Evolutionary conservation across 2,888 invertebrate species (phyloP).

Genomic region (Heliconius sara): DNA sequence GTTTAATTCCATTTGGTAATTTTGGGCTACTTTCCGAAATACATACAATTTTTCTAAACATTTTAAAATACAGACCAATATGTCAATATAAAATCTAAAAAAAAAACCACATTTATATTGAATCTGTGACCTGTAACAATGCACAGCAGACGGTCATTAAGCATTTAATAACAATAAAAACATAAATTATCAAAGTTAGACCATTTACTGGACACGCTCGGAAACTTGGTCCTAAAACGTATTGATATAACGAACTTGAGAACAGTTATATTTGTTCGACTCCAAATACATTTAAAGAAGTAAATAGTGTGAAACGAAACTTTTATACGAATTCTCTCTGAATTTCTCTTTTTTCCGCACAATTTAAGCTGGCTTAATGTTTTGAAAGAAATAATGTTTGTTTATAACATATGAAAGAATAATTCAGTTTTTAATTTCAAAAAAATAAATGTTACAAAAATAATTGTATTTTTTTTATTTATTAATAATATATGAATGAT

Average conservation of each 20-base stretch:
- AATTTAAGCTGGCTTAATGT: conserved; percentile 8
- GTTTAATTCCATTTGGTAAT: neutral
- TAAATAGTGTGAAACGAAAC: conserved; percentile 1
- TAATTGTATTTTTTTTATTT: no score
- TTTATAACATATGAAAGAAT: no score
- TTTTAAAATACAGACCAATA: neutral
- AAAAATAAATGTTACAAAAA: no score
- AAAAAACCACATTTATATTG: neutral
- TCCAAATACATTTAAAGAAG: conserved; percentile 15
- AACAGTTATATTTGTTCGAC: conserved; percentile 18
- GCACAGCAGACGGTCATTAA: conserved; percentile 4
- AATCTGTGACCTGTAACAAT: neutral
- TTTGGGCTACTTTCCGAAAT: neutral
- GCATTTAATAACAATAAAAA: conserved; percentile 4
- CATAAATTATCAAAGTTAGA: conserved; percentile 12
- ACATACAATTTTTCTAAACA: neutral
- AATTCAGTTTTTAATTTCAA: no score
- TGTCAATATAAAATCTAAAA: neutral
- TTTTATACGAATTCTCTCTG: neutral
- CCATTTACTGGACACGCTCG: conserved; percentile 23
- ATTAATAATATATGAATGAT: no score
- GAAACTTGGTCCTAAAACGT: conserved; percentile 21
- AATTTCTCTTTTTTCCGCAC: neutral
- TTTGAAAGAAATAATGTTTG: no score
- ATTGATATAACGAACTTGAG: conserved; percentile 7